Evolutionary conservation across 2,888 invertebrate species (phyloP).

Genomic region (Chaitophorus viminalis): DNA sequence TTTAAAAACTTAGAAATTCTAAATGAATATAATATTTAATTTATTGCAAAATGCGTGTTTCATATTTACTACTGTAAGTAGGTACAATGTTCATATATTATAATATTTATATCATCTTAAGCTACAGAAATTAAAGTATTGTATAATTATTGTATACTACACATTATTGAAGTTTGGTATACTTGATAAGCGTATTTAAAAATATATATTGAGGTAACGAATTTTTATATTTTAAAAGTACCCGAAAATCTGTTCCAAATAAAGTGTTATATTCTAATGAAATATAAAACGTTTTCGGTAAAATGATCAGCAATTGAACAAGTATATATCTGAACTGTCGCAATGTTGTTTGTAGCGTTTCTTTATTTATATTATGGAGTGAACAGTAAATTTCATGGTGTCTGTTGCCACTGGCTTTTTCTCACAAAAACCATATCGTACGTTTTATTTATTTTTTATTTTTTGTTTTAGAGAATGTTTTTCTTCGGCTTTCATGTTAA

Average conservation of each 20-base stretch:
- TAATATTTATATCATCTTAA: not conserved
- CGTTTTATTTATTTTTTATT: not conserved
- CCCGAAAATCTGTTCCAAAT: not conserved
- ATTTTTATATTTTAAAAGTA: not conserved
- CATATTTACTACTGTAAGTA: no score
- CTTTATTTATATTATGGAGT: not conserved
- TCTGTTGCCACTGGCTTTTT: not conserved
- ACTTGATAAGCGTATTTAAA: no score
- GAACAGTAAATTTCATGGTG: not conserved
- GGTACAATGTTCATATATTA: no score
- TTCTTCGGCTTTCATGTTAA: not conserved
- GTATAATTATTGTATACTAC: not conserved
- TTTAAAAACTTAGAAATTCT: not conserved
- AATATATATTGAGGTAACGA: not conserved
- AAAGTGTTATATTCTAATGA: not conserved
- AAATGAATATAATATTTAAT: not conserved
- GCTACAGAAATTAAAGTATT: not conserved
- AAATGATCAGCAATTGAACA: not conserved
- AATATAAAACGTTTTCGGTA: not conserved
- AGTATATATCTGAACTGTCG: not conserved
- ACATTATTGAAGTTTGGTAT: not conserved
- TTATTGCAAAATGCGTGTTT: not conserved
- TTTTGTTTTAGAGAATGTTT: not conserved
- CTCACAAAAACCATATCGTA: not conserved
- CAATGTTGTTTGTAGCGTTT: not conserved